Percentiles rank a stretch among this genome's conserved stretches.
These are phyloP conservation scores for Drosophila subpulchrella DNA, from an alignment of 1,140 invertebrate species.

Conservation along the genomic window DNA sequence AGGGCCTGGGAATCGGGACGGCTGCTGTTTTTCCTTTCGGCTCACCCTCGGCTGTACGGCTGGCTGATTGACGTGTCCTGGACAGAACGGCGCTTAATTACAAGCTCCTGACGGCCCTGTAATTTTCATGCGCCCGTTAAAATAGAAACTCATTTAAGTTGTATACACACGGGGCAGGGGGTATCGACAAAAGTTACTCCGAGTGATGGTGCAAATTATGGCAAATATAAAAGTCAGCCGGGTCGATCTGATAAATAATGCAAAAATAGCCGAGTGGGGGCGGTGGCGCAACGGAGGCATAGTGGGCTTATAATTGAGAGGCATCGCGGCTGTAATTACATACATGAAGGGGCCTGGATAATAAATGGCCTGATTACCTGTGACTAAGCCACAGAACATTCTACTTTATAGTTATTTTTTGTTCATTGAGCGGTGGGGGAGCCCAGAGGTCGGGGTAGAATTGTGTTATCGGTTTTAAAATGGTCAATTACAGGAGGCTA, in stretches of 20 bases:
- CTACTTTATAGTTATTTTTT: constrained; percentile 27
- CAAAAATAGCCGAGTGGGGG: constrained; percentile 48
- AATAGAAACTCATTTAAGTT: constrained; percentile 63
- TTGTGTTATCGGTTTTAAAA: constrained; percentile 22
- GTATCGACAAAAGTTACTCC: constrained; percentile 29
- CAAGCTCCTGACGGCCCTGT: constrained; percentile 57
- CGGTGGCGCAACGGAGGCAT: constrained; percentile 8
- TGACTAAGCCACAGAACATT: constrained; percentile 48
- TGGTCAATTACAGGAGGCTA: constrained; percentile 21
- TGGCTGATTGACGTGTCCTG: constrained; percentile 66
- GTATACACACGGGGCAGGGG: constrained; percentile 29
- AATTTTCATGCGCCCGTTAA: constrained; percentile 66
- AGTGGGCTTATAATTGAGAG: constrained; percentile 53
- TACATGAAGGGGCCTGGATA: constrained; percentile 41
- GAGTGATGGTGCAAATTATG: constrained; percentile 65
- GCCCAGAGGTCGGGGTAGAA: constrained; percentile 4
- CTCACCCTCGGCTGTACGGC: constrained; percentile 33
- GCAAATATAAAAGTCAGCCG: constrained; percentile 44
- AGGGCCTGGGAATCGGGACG: constrained; percentile 56
- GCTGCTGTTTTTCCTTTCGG: constrained; percentile 35
- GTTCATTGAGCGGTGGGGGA: constrained; percentile 1
- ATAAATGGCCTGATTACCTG: constrained; percentile 54
- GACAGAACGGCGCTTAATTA: constrained; percentile 67
- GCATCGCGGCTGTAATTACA: constrained; percentile 49
- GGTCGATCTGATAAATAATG: constrained; percentile 67